phyloP scores from a whole-genome alignment of 2,888 invertebrate species.

The Camptogramma bilineatum region DNA sequence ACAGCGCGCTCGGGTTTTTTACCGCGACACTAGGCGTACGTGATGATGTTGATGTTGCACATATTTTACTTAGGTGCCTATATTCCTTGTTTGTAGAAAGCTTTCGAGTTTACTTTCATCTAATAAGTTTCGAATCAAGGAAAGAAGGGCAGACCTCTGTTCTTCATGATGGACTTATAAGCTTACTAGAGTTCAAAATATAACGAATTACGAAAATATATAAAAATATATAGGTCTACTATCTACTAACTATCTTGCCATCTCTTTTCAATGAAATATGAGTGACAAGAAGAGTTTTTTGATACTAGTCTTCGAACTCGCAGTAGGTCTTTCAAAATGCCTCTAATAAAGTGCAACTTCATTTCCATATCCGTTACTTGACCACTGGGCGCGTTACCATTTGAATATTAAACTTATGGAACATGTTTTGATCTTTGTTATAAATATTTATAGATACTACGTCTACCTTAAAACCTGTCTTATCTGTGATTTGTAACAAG shows the following conservation, averaged over 20 bases:
- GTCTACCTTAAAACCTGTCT: too few species aligned
- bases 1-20: background rate
- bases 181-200: too few species aligned
- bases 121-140: too few species aligned
- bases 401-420: conserved; percentile 24
- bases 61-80: background rate
- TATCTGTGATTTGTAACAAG: too few species aligned
- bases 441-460: too few species aligned
- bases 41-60: background rate
- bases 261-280: too few species aligned
- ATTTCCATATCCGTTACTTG: conserved; percentile 11
- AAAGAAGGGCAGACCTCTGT: too few species aligned
- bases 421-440: conserved; percentile 13
- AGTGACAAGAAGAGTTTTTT: too few species aligned
- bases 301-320: background rate
- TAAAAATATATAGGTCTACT: too few species aligned
- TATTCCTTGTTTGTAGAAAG: background rate
- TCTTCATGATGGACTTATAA: too few species aligned
- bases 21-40: conserved; percentile 1
- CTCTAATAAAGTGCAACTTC: background rate
- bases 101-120: background rate
- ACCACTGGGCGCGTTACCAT: conserved; percentile 1
- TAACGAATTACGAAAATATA: too few species aligned
- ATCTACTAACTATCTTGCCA: too few species aligned
- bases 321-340: background rate